Conservation (phyloP, 2,888 invertebrate species). For the Parthenolecanium corni region DNA sequence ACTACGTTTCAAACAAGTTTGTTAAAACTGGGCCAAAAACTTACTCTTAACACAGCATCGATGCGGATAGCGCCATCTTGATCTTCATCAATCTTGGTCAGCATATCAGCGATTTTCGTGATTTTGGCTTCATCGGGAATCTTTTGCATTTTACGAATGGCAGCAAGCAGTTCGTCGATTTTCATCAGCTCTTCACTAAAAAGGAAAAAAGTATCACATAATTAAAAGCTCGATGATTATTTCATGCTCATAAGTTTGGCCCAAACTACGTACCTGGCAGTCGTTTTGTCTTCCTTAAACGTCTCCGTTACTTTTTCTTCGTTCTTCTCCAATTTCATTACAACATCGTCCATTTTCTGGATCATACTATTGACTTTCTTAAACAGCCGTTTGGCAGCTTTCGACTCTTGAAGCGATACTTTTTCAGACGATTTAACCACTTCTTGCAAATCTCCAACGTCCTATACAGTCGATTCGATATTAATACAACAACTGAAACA, state of each 20-base stretch:
- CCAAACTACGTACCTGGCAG: slow-evolving; percentile 5
- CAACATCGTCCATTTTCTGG: slow-evolving; percentile 61
- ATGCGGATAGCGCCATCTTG: slow-evolving; percentile 87
- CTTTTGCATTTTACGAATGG: slow-evolving; percentile 68
- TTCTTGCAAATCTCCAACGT: slow-evolving; percentile 73
- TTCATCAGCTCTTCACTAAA: slow-evolving; percentile 55
- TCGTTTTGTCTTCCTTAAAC: slow-evolving; percentile 19
- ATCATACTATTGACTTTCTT: slow-evolving; percentile 84
- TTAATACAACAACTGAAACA: not conserved
- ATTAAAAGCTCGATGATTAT: not conserved
- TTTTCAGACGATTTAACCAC: slow-evolving; percentile 47
- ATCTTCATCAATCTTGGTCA: slow-evolving; percentile 83
- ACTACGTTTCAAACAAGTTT: too few species aligned
- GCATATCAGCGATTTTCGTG: slow-evolving; percentile 67
- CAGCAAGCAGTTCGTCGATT: slow-evolving; percentile 79
- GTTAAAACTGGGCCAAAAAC: too few species aligned
- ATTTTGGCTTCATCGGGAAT: slow-evolving; percentile 72
- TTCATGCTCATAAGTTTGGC: not conserved
- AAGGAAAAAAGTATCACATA: slow-evolving; percentile 8
- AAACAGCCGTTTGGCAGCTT: slow-evolving; percentile 72
- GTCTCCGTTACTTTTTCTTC: slow-evolving; percentile 45
- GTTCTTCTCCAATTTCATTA: slow-evolving; percentile 63
- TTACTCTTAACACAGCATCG: slow-evolving; percentile 85
- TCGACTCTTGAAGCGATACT: slow-evolving; percentile 60
- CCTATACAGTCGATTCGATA: slow-evolving; percentile 39